Evolutionary conservation across 1,140 invertebrate genomes (phyloP), one percentile per base, ranked within the genome.

Genomic region (Periplaneta americana): DNA sequence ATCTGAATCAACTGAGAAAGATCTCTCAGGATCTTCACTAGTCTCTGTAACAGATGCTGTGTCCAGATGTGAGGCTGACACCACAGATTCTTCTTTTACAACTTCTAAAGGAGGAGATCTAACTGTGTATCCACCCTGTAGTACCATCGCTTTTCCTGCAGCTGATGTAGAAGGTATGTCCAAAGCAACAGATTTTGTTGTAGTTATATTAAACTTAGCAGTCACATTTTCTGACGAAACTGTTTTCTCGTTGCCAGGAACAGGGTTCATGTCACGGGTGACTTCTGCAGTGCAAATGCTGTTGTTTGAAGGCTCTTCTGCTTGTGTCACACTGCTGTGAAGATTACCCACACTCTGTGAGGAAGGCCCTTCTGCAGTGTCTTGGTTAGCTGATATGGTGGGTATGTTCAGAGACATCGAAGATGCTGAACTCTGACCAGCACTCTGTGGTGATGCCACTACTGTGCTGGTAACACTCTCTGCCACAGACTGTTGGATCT

Each of bases 41-140:
- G 76, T 37, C 35, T 37, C 35, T 34, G 36, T 2, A 22, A 28
- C 18, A n/a, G 76, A 78, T 8, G 18, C n/a, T 15, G 18, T 5
- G 13, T 37, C 76, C n/a, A 36, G 36, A 36, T 28, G 22, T 78
- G 76, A 78, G n/a, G 36, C 76, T n/a, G 48, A 66, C 10, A 31
- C 32, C 8, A 31, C 39, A 57, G 79, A 32, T 74, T 80, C 79
- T 74, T 80, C 79, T 74, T 35, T 57, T 33, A 80, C 79, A 34
- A 80, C 79, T 74, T 80, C 79, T 28, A 80, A 28, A 32, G 79
- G 79, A 31, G 79, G 39, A 22, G 79, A 80, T 9, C 48, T 36
- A 31, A 80, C 37, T 39, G 48, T n/a, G 37, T 33, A 66, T 31
- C 22, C 79, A 78, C 33, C 34, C 5, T 34, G n/a, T 13, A 37